phyloP scores from a whole-genome alignment of 2,888 invertebrate genomes.

The Xanthia icteritia region DNA sequence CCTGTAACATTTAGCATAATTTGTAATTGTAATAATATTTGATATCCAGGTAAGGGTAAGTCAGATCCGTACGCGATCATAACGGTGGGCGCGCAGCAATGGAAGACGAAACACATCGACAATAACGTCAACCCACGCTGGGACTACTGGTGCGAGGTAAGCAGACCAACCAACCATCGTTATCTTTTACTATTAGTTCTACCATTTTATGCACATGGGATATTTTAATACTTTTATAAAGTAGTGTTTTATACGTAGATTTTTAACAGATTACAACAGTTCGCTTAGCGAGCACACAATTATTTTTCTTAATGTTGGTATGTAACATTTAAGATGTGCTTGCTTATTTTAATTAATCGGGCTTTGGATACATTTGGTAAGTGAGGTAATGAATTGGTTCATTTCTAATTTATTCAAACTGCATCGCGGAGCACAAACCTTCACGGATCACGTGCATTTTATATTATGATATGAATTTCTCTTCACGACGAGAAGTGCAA shows the following conservation, averaged over 20 bases:
- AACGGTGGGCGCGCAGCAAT: constrained; percentile 97
- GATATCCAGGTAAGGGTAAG: constrained; percentile 95
- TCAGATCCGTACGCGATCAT: constrained; percentile 99
- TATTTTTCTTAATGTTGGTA: constrained; percentile 53
- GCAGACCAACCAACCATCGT: constrained; percentile 42
- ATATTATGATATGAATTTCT: constrained; percentile 49
- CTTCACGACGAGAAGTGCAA: constrained; percentile 59
- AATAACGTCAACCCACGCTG: constrained; percentile 98
- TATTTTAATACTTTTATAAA: constrained; percentile 36
- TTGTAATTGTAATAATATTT: constrained; percentile 1
- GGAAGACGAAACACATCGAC: constrained; percentile 97
- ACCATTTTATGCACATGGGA: constrained; percentile 60
- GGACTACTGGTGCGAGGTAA: constrained; percentile 99
- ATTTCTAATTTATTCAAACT: constrained; percentile 67
- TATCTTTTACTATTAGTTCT: constrained; percentile 22
- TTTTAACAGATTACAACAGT: constrained; percentile 53
- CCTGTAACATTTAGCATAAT: background rate
- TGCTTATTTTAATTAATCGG: constrained; percentile 67
- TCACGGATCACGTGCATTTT: constrained; percentile 35
- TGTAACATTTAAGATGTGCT: constrained; percentile 60
- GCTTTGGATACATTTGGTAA: constrained; percentile 63
- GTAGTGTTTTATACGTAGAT: constrained; percentile 52
- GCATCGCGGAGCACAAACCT: constrained; percentile 23
- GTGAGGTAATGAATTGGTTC: constrained; percentile 68
- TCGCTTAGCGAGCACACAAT: constrained; percentile 65